phyloP scores from a whole-genome alignment of 1,140 invertebrate species.

The Venturia canescens region DNA sequence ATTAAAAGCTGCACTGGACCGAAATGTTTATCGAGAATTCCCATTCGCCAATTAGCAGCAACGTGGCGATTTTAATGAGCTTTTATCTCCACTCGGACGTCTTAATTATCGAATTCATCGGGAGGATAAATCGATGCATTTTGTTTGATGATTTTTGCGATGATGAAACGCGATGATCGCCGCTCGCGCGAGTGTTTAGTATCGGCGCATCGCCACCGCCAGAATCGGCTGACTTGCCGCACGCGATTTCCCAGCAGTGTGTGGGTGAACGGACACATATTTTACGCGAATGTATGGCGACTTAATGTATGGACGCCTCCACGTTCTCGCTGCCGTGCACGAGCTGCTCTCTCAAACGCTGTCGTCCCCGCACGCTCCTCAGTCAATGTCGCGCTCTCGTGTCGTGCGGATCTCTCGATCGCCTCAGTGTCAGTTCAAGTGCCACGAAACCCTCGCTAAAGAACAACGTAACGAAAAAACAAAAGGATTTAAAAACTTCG shows the following conservation, averaged over 20 bases:
- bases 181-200: neutral
- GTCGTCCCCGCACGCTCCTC: neutral
- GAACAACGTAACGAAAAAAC: neutral
- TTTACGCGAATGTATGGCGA: neutral
- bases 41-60: no score
- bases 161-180: neutral
- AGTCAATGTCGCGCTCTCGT: conserved; percentile 44
- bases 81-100: no score
- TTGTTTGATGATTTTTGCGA: neutral
- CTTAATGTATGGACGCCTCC: conserved; percentile 32
- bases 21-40: no score
- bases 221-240: neutral
- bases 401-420: conserved; percentile 27
- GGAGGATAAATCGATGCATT: no score
- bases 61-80: no score
- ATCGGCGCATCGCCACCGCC: neutral
- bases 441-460: neutral
- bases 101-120: no score
- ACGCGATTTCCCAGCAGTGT: neutral
- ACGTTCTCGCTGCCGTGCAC: conserved; percentile 26
- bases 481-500: neutral
- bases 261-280: conserved; percentile 11
- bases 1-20: no score
- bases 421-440: neutral
- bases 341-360: conserved; percentile 5